Evolutionary conservation across 1,140 invertebrate genomes (phyloP).

Genomic region (Aethina tumida): DNA sequence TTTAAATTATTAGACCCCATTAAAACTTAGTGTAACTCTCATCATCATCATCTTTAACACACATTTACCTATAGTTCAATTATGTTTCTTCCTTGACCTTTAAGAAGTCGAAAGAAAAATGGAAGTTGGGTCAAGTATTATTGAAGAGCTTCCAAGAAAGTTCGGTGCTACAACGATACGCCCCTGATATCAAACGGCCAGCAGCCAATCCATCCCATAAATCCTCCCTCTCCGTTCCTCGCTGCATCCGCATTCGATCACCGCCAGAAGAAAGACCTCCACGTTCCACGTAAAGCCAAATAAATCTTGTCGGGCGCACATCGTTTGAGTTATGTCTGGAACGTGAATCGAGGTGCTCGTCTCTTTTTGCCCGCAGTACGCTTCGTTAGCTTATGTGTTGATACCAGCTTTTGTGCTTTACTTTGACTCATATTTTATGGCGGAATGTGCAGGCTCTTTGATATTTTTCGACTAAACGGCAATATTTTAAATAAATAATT

Average conservation of each 20-base stretch:
- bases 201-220: slow-evolving; percentile 7
- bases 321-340: slow-evolving; percentile 20
- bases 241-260: slow-evolving; percentile 1
- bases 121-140: too few relatives aligned
- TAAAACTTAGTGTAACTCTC: too few relatives aligned
- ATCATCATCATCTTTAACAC: too few relatives aligned
- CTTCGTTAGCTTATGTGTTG: slow-evolving; percentile 17
- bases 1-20: too few relatives aligned
- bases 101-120: too few relatives aligned
- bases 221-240: background rate
- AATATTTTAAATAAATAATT: slow-evolving; percentile 4
- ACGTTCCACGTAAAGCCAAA: slow-evolving; percentile 1
- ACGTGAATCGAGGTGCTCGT: slow-evolving; percentile 11
- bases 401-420: slow-evolving; percentile 15
- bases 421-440: slow-evolving; percentile 9
- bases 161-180: too few relatives aligned
- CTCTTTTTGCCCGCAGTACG: slow-evolving; percentile 13
- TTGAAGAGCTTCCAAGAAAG: too few relatives aligned
- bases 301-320: background rate
- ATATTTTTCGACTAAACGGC: too few relatives aligned
- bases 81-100: too few relatives aligned
- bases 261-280: background rate
- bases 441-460: background rate
- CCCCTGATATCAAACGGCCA: slow-evolving; percentile 15
- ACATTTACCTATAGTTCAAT: too few relatives aligned